A percentile compares a stretch with the other conserved stretches of the same genome.
These are phyloP conservation scores for Gambelia wislizenii DNA, from an alignment of 2,797 vertebrate genomes.

Conservation along the genomic window DNA sequence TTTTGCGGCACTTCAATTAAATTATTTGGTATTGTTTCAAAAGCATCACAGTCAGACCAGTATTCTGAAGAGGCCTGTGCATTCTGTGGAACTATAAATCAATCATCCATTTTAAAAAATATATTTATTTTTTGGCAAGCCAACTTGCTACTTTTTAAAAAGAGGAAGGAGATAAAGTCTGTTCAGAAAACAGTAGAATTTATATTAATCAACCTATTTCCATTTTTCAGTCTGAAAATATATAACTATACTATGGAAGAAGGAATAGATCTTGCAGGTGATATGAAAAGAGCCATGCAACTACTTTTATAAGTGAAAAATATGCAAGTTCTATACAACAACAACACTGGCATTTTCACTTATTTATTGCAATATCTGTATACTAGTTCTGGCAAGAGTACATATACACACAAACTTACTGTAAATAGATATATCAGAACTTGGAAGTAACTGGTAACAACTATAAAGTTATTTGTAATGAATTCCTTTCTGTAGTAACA, in stretches of 20 bases:
- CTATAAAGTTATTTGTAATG: not conserved
- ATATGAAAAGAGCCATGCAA: too few relatives aligned
- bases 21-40: not conserved
- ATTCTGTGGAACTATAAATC: accelerated
- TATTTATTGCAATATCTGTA: not conserved
- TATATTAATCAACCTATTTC: not conserved
- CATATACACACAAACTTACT: not conserved
- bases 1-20: slow-evolving; percentile 33
- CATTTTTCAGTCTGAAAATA: not conserved
- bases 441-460: not conserved
- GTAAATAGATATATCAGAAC: not conserved
- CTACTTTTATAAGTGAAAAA: not conserved
- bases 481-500: too few relatives aligned
- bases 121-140: not conserved
- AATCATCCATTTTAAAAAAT: not conserved
- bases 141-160: accelerated
- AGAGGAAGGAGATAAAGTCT: not conserved
- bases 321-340: slow-evolving; percentile 4
- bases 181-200: not conserved
- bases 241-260: not conserved
- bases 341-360: not conserved
- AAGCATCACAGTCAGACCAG: not conserved
- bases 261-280: too few relatives aligned
- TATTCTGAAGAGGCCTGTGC: not conserved
- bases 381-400: not conserved